Evolutionary conservation across 2,888 invertebrate genomes (phyloP), one percentile per base, ranked within the genome.

Genomic region (Sepiola atlantica): DNA sequence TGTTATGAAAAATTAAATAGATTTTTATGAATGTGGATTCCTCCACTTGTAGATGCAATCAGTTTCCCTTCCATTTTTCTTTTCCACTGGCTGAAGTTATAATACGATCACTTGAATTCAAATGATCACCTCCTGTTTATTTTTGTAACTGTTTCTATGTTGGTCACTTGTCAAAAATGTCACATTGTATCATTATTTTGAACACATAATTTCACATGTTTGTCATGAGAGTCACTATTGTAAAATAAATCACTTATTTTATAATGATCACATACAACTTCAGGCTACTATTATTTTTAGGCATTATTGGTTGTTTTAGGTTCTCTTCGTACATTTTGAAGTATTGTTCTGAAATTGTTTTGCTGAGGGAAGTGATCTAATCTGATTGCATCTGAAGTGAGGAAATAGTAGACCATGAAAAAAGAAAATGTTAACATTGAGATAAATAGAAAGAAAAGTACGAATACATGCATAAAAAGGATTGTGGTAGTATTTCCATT

Each of bases 231-330:
- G 10, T 77, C 77, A 77, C 77, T 4, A n/a, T 77, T 32, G n/a
- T 77, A 32, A 77, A n/a, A 77, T 45, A n/a, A 77, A 77, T n/a
- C 77, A 77, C 77, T 77, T n/a, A 14, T 77, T 0, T 77, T 77
- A 77, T 77, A 77, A 77, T 77, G n/a, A 77, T 77, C 77, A 77
- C 77, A 12, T 61, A 61, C 61, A 61, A 77, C 77, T 77, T 77
- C 14, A 77, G 14, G 16, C n/a, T n/a, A n/a, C 16, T n/a, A 18
- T 32, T 77, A 77, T 77, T 77, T 77, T 77, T n/a, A 8, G 16
- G 3, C 14, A 77, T 77, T 32, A 77, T 77, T n/a, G n/a, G 45
- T 77, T 77, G n/a, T 77, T n/a, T 77, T n/a, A 32, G 77, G 77
- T 77, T 77, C n/a, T n/a, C n/a, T 77, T 77, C 32, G n/a, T 77